Conservation (phyloP, 2,888 invertebrate genomes). For the Anorthoa munda region DNA sequence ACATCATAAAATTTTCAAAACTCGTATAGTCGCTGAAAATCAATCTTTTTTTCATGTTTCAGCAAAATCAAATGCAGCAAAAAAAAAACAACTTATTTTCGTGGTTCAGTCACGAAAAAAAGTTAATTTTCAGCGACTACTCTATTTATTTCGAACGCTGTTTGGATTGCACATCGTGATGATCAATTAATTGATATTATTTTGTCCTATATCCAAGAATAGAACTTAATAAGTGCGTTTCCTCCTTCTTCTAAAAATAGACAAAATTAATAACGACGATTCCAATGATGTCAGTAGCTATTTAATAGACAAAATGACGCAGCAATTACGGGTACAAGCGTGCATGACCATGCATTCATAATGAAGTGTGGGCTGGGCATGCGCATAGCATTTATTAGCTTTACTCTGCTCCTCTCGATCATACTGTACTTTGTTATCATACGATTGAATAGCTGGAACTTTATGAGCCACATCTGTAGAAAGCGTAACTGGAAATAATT, state of each 20-base stretch:
- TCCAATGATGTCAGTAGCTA: slow-evolving; percentile 62
- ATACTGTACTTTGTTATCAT: slow-evolving; percentile 18
- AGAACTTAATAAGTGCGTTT: slow-evolving; percentile 20
- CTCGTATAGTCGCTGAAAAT: too few relatives aligned
- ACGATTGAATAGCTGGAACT: slow-evolving; percentile 23
- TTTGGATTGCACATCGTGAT: not conserved
- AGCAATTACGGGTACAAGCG: slow-evolving; percentile 64
- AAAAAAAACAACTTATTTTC: too few relatives aligned
- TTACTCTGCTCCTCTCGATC: slow-evolving; percentile 43
- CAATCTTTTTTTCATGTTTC: too few relatives aligned
- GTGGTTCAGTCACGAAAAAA: too few relatives aligned
- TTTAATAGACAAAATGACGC: slow-evolving; percentile 65
- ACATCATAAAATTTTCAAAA: too few relatives aligned
- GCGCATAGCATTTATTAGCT: slow-evolving; percentile 53
- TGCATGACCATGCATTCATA: slow-evolving; percentile 58
- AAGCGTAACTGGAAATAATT: not conserved
- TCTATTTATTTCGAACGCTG: too few relatives aligned
- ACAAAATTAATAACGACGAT: slow-evolving; percentile 44
- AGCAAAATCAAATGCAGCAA: too few relatives aligned
- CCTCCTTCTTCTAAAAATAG: slow-evolving; percentile 40
- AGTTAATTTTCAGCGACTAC: too few relatives aligned
- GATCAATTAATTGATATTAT: not conserved
- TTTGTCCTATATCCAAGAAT: not conserved
- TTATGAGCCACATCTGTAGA: not conserved
- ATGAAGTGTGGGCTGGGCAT: slow-evolving; percentile 52